A percentile compares a stretch with the other conserved stretches of the same genome.
phyloP scores from a whole-genome alignment of 2,888 invertebrate genomes.

The Lasioglossum leucozonium region DNA sequence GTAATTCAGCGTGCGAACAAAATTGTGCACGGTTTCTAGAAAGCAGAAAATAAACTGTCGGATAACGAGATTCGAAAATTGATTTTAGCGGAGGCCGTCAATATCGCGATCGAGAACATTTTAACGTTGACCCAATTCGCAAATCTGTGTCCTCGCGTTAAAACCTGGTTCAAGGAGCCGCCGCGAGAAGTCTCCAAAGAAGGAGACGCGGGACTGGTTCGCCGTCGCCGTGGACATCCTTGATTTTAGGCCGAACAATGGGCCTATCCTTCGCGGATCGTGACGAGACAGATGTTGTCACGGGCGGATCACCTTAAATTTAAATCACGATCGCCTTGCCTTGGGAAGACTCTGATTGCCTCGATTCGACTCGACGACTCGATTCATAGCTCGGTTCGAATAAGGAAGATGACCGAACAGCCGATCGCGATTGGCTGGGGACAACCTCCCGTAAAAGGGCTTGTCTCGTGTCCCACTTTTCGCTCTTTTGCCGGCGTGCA shows the following conservation, averaged over 20 bases:
- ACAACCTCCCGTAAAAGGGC: conserved; percentile 78
- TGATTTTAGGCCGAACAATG: conserved; percentile 38
- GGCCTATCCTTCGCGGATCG: conserved; percentile 17
- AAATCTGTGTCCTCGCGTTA: conserved; percentile 4
- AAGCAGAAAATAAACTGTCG: background rate
- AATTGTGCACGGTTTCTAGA: background rate
- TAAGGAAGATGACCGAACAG: conserved; percentile 63
- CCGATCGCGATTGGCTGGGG: conserved; percentile 67
- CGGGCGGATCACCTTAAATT: conserved; percentile 42
- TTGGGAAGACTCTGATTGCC: background rate
- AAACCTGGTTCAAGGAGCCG: background rate
- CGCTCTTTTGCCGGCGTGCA: background rate
- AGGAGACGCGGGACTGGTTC: background rate
- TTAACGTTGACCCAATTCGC: conserved; percentile 28
- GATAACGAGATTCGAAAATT: background rate
- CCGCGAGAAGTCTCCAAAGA: conserved; percentile 4
- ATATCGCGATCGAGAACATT: background rate
- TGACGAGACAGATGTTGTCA: background rate
- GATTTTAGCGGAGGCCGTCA: background rate
- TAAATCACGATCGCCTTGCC: conserved; percentile 41
- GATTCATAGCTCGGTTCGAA: conserved; percentile 40
- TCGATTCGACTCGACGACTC: background rate
- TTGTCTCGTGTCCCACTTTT: conserved; percentile 77
- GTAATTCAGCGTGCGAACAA: background rate
- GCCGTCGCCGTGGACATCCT: conserved; percentile 20